Evolutionary conservation across 2,113 vertebrate genomes (phyloP).

Genomic region (Lynx canadensis): DNA sequence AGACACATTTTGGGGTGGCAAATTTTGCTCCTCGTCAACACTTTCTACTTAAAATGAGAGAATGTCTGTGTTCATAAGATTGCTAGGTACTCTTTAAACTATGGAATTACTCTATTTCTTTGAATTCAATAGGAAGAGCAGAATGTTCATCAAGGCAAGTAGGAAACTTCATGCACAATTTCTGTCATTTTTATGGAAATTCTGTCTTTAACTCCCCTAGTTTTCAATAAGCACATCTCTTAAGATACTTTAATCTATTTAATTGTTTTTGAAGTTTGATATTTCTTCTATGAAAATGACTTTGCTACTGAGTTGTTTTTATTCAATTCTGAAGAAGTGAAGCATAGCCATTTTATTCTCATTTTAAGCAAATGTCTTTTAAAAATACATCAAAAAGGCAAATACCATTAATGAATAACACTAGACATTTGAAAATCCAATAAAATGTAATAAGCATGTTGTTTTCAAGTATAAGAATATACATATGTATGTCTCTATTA

Average conservation of each 20-base stretch:
- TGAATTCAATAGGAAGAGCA: conserved; percentile 65
- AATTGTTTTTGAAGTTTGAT: conserved; percentile 73
- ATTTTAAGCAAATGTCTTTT: conserved; percentile 62
- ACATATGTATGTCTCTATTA: background rate
- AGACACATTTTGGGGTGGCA: background rate
- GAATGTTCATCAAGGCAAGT: conserved; percentile 73
- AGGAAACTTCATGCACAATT: conserved; percentile 70
- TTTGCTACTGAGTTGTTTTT: conserved; percentile 59
- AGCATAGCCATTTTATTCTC: conserved; percentile 44
- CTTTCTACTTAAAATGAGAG: conserved; percentile 52
- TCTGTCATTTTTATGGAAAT: conserved; percentile 79
- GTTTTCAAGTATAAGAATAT: background rate
- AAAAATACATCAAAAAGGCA: conserved; percentile 55
- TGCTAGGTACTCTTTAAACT: conserved; percentile 65
- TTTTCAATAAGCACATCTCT: conserved; percentile 67
- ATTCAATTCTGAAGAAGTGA: conserved; percentile 37
- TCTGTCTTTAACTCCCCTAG: conserved; percentile 56
- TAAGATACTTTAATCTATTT: conserved; percentile 72
- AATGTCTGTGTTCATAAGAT: conserved; percentile 64
- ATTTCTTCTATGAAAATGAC: conserved; percentile 62
- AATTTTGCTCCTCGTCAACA: background rate
- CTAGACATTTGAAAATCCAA: conserved; percentile 22
- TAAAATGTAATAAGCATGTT: conserved; percentile 22
- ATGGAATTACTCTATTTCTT: conserved; percentile 69
- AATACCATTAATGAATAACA: conserved; percentile 26